Percentiles rank a stretch among this genome's conserved stretches.
These are phyloP conservation scores for Mythimna loreyi DNA, from an alignment of 2,888 invertebrate species.

Conservation along the genomic window DNA sequence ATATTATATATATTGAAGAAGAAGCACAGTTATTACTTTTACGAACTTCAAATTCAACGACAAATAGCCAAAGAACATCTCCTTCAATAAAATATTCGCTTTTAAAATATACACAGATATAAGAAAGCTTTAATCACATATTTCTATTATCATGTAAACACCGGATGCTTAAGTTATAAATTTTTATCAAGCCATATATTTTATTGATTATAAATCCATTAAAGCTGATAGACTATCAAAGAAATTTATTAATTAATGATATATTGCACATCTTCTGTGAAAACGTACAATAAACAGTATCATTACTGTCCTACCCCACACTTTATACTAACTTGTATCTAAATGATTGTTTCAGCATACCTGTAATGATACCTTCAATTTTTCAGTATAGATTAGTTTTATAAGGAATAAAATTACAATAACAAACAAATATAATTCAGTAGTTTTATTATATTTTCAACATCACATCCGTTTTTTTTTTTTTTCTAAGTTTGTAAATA, in stretches of 20 bases:
- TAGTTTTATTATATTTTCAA: too few species aligned
- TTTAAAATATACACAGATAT: not conserved
- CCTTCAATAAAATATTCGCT: not conserved
- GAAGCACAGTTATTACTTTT: not conserved
- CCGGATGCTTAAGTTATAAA: not conserved
- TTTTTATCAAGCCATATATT: constrained; percentile 14
- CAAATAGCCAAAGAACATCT: not conserved
- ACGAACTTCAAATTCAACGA: not conserved
- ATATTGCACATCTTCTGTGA: constrained; percentile 7
- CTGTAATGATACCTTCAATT: too few species aligned
- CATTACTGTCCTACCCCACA: not conserved
- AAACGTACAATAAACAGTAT: not conserved
- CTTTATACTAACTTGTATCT: not conserved
- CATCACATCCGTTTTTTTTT: too few species aligned
- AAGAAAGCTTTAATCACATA: constrained; percentile 10
- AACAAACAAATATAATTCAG: too few species aligned
- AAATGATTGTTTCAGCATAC: not conserved
- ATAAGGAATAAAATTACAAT: too few species aligned
- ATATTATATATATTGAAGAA: not conserved
- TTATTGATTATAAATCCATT: constrained; percentile 16
- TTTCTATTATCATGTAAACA: constrained; percentile 11
- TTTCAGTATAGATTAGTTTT: too few species aligned
- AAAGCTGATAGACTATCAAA: not conserved
- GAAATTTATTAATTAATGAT: constrained; percentile 5
- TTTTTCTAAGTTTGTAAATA: too few species aligned